A percentile compares a stretch with the other conserved stretches of the same genome.
These are phyloP conservation scores for Automeris io DNA, from an alignment of 2,888 invertebrate genomes.

Conservation along the genomic window DNA sequence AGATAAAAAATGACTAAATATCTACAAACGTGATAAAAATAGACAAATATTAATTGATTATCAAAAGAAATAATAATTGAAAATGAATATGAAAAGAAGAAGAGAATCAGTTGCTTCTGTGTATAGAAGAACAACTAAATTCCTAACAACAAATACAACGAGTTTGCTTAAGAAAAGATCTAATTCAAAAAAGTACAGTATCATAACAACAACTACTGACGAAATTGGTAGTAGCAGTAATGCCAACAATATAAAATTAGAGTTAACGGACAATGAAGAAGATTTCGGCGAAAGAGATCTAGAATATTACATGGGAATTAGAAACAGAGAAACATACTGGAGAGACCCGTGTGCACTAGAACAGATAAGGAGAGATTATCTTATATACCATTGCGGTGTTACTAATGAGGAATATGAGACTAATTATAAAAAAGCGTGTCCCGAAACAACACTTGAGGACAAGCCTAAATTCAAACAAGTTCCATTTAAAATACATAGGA, in stretches of 20 bases:
- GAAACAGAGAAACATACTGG: slow-evolving; percentile 60
- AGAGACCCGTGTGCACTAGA: slow-evolving; percentile 58
- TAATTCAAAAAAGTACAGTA: slow-evolving; percentile 27
- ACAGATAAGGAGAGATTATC: slow-evolving; percentile 61
- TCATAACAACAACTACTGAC: neutral
- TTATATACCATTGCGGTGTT: slow-evolving; percentile 60
- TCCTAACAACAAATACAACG: slow-evolving; percentile 51
- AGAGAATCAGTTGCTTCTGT: slow-evolving; percentile 63
- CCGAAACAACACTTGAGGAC: slow-evolving; percentile 31
- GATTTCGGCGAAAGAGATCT: slow-evolving; percentile 58
- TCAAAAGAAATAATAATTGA: neutral
- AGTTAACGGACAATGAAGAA: slow-evolving; percentile 40
- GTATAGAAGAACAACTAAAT: slow-evolving; percentile 64
- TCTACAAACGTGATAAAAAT: neutral
- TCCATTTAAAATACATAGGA: slow-evolving; percentile 64
- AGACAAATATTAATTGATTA: neutral
- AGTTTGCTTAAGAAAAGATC: slow-evolving; percentile 55
- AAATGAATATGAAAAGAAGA: slow-evolving; percentile 45
- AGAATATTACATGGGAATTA: slow-evolving; percentile 62
- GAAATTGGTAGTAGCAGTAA: neutral
- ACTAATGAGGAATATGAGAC: slow-evolving; percentile 60
- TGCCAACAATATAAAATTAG: slow-evolving; percentile 27
- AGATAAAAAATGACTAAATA: neutral
- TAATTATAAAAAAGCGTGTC: slow-evolving; percentile 35
- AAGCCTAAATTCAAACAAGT: slow-evolving; percentile 60